phyloP scores from a whole-genome alignment of 2,888 invertebrate species.

The Argyresthia albistria region DNA sequence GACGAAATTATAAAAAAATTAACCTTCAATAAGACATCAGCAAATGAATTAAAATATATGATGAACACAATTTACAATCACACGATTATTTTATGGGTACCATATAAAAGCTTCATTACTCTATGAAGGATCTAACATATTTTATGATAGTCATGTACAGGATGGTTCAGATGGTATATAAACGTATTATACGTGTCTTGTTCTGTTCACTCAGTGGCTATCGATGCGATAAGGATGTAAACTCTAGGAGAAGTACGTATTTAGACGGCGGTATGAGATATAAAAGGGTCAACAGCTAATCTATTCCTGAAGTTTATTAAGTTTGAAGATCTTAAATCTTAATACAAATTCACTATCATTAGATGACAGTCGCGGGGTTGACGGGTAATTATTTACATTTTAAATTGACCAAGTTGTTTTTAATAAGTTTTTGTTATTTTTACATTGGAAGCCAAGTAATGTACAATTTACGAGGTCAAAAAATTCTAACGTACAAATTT shows the following conservation, averaged over 20 bases:
- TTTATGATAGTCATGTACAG: not conserved
- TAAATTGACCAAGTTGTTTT: not conserved
- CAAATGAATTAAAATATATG: not conserved
- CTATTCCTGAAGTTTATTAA: not conserved
- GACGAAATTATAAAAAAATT: not conserved
- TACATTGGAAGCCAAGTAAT: not conserved
- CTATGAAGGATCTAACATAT: constrained; percentile 4
- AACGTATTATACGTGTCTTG: not conserved
- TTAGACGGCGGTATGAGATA: not conserved
- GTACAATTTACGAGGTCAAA: not conserved
- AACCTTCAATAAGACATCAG: not conserved
- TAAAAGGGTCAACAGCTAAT: not conserved
- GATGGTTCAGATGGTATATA: not conserved
- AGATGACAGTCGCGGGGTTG: no score
- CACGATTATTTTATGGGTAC: not conserved
- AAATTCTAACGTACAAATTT: no score
- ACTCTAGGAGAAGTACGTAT: not conserved
- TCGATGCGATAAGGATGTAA: not conserved
- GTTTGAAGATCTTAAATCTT: not conserved
- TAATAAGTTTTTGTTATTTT: no score
- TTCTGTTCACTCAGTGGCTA: not conserved
- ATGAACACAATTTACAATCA: not conserved
- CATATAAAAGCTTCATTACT: constrained; percentile 3
- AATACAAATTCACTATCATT: not conserved
- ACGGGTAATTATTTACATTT: not conserved